Conservation (phyloP, 2,888 invertebrate genomes). For the Drosophila diplacantha region DNA sequence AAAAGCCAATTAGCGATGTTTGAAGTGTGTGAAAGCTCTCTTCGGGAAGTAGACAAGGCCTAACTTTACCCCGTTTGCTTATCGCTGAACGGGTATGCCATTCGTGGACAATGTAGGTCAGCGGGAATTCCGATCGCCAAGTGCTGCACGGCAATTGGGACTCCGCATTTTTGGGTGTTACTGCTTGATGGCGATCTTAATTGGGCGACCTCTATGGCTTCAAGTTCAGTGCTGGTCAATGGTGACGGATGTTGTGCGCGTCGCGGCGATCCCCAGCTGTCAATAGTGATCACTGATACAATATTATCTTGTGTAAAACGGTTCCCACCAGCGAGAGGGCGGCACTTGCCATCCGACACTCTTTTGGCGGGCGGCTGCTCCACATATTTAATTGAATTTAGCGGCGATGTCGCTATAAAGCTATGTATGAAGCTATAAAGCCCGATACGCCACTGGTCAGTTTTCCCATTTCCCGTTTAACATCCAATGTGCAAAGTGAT, state of each 20-base stretch:
- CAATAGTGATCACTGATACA: constrained; percentile 52
- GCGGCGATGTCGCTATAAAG: constrained; percentile 19
- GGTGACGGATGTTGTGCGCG: constrained; percentile 15
- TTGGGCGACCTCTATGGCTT: constrained; percentile 57
- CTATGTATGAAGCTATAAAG: constrained; percentile 44
- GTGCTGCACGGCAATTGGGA: constrained; percentile 7
- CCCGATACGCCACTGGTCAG: constrained; percentile 53
- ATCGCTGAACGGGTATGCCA: constrained; percentile 13
- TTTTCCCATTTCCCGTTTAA: constrained; percentile 59
- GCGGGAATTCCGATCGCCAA: constrained; percentile 9
- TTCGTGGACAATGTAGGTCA: constrained; percentile 26
- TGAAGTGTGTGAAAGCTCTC: constrained; percentile 10
- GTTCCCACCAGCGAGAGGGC: constrained; percentile 32
- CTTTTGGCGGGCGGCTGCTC: constrained; percentile 21
- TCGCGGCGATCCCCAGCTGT: constrained; percentile 35
- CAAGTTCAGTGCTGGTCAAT: constrained; percentile 62
- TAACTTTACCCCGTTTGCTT: constrained; percentile 14
- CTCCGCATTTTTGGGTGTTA: constrained; percentile 5
- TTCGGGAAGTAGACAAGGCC: constrained; percentile 28
- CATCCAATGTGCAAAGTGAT: constrained; percentile 24
- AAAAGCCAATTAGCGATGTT: constrained; percentile 7
- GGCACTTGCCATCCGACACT: constrained; percentile 17
- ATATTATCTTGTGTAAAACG: constrained; percentile 29
- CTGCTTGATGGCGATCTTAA: constrained; percentile 44
- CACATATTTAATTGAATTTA: constrained; percentile 35